Conservation (phyloP, 1,140 invertebrate genomes). For the Pissodes strobi region DNA sequence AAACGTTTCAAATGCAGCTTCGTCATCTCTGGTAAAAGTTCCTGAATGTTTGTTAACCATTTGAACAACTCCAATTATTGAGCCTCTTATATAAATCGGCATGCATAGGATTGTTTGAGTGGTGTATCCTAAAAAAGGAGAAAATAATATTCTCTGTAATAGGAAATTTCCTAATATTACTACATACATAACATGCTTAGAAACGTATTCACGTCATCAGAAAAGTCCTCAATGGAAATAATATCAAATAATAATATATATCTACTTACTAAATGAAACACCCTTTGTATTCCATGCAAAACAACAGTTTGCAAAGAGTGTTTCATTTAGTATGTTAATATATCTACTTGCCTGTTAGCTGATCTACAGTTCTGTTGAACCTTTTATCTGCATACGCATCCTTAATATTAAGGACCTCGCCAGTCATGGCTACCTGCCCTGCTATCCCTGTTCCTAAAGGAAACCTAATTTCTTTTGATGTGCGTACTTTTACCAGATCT, state of each 20-base stretch:
- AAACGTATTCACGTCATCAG: too few relatives aligned
- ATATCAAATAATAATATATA: too few relatives aligned
- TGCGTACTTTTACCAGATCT: constrained; percentile 46
- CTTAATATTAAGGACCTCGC: constrained; percentile 75
- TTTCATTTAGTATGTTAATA: too few relatives aligned
- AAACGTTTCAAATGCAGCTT: constrained; percentile 82
- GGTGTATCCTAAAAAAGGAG: constrained; percentile 63
- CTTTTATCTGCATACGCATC: constrained; percentile 80
- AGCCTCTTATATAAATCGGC: constrained; percentile 78
- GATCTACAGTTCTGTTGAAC: constrained; percentile 80
- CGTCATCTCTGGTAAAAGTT: constrained; percentile 74
- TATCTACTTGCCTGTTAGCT: constrained; percentile 77
- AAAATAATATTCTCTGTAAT: too few relatives aligned
- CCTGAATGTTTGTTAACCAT: constrained; percentile 83
- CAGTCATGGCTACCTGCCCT: constrained; percentile 71
- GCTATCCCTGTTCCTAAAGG: constrained; percentile 64
- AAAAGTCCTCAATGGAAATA: too few relatives aligned
- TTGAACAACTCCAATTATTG: constrained; percentile 78
- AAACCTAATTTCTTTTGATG: constrained; percentile 60
- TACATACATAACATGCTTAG: too few relatives aligned
- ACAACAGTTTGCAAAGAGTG: too few relatives aligned
- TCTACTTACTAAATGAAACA: too few relatives aligned
- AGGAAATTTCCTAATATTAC: too few relatives aligned
- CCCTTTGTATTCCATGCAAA: too few relatives aligned
- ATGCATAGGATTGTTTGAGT: constrained; percentile 82